These are phyloP conservation scores for Threskiornis aethiopicus DNA, from an alignment of 2,797 vertebrate species.

Conservation along the genomic window DNA sequence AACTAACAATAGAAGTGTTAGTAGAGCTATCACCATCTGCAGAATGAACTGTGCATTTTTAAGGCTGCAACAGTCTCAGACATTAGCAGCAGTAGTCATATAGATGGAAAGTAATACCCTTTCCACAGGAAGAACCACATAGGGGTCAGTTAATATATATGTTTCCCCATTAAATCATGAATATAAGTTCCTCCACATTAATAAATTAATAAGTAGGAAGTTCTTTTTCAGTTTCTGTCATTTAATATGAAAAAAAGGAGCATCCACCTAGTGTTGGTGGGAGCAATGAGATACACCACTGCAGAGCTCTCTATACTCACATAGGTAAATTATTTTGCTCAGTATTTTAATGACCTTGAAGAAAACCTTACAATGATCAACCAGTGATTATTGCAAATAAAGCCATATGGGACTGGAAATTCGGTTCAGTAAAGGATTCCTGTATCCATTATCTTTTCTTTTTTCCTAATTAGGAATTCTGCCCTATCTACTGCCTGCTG, in stretches of 20 bases:
- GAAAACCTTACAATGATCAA: background rate
- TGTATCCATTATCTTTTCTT: background rate
- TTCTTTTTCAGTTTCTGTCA: background rate
- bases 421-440: background rate
- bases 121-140: background rate
- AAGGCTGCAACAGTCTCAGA: constrained; percentile 59
- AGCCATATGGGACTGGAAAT: background rate
- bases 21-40: constrained; percentile 78
- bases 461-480: background rate
- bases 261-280: background rate
- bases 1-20: constrained; percentile 81
- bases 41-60: constrained; percentile 72
- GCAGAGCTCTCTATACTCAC: background rate
- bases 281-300: background rate
- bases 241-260: background rate
- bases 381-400: background rate
- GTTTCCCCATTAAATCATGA: background rate
- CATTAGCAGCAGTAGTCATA: constrained; percentile 52
- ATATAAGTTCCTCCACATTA: background rate
- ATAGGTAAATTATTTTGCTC: background rate
- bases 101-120: background rate
- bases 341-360: background rate
- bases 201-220: background rate
- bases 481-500: background rate
- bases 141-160: background rate